phyloP scores from a whole-genome alignment of 2,797 vertebrate genomes.

The Oreochromis mossambicus region DNA sequence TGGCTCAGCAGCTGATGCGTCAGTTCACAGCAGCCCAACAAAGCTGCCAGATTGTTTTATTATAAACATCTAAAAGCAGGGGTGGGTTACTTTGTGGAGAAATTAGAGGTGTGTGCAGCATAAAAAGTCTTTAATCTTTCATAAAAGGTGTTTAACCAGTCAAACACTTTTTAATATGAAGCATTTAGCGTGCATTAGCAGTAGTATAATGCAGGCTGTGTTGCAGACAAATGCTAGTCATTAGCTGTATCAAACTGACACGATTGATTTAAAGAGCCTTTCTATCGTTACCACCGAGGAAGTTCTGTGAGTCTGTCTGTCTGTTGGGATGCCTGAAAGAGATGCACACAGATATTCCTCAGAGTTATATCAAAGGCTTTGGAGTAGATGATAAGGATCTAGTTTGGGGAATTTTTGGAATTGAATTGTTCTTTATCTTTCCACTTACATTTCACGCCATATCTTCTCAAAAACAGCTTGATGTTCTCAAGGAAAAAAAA shows the following conservation, averaged over 20 bases:
- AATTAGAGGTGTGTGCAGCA: not conserved
- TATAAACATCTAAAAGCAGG: not conserved
- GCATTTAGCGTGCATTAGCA: not conserved
- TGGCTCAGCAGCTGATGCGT: not conserved
- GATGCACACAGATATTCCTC: not conserved
- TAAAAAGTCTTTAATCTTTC: not conserved
- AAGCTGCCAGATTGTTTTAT: not conserved
- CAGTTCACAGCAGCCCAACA: not conserved
- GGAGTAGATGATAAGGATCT: not conserved
- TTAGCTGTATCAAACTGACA: not conserved
- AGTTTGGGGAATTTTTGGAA: not conserved
- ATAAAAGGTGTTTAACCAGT: not conserved
- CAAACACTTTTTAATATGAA: not conserved
- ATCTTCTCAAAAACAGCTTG: not conserved
- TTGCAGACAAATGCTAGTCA: not conserved
- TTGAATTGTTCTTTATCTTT: not conserved
- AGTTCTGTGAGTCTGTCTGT: not conserved
- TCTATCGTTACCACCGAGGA: not conserved
- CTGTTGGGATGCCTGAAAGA: not conserved
- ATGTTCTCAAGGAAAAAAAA: not conserved
- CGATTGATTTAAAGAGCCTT: not conserved
- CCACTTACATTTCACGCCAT: not conserved
- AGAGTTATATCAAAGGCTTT: not conserved
- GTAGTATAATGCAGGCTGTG: not conserved
- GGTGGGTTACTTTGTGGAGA: not conserved